phyloP scores from a whole-genome alignment of 2,113 vertebrate species.

The Ictalurus furcatus region DNA sequence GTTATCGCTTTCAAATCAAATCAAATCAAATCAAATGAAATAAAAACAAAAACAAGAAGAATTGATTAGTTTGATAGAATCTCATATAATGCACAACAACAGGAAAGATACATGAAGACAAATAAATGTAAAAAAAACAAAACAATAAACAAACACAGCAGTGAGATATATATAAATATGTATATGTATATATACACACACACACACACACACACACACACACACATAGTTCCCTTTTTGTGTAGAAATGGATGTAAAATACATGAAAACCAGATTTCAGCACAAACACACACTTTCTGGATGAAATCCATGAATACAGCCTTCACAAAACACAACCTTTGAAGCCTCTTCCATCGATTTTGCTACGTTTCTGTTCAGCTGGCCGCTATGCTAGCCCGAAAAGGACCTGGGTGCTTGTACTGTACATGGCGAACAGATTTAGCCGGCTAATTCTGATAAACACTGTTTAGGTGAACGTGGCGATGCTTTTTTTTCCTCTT shows the following conservation, averaged over 20 bases:
- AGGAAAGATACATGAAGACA: background rate
- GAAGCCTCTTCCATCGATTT: background rate
- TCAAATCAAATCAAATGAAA: slow-evolving; percentile 17
- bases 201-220: background rate
- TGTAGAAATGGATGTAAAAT: slow-evolving; percentile 11
- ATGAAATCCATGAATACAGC: slow-evolving; percentile 8
- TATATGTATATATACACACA: no score
- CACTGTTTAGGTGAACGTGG: background rate
- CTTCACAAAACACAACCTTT: background rate
- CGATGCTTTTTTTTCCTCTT: no score
- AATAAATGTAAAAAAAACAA: background rate
- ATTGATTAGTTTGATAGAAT: background rate
- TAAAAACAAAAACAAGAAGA: slow-evolving; percentile 38
- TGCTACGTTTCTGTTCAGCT: slow-evolving; percentile 36
- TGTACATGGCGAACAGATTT: background rate
- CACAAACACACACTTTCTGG: slow-evolving; percentile 20
- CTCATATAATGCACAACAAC: background rate
- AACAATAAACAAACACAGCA: background rate
- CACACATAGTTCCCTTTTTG: slow-evolving; percentile 3
- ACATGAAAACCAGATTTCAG: slow-evolving; percentile 30
- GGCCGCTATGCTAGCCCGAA: background rate
- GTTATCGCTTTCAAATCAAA: slow-evolving; percentile 21
- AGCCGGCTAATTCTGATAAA: background rate
- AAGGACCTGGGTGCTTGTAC: background rate
- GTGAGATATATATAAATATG: no score